Percentiles rank a stretch among this genome's conserved stretches.
phyloP scores from a whole-genome alignment of 2,888 invertebrate genomes.

The Brachypalpus laphriformis region DNA sequence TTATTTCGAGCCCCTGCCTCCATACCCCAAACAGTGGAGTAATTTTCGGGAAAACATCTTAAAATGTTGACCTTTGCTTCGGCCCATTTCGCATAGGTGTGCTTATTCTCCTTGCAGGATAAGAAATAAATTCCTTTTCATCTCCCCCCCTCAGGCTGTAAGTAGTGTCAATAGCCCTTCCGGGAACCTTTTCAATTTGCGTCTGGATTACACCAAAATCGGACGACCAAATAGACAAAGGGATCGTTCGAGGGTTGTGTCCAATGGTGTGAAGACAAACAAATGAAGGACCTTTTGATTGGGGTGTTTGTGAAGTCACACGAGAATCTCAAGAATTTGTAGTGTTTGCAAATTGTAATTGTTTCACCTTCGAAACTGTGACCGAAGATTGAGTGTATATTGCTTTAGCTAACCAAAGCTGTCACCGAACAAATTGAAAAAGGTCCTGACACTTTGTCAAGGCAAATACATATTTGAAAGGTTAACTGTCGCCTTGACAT shows the following conservation, averaged over 20 bases:
- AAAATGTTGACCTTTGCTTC: conserved; percentile 5
- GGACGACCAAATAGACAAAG: neutral
- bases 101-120: neutral
- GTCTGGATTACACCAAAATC: neutral
- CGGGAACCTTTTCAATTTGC: neutral
- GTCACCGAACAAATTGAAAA: conserved; percentile 6
- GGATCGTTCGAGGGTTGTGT: neutral
- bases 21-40: neutral
- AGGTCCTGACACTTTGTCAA: neutral
- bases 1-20: neutral
- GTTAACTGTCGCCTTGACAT: neutral
- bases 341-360: conserved; percentile 15
- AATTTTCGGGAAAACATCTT: neutral
- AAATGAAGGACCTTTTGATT: conserved; percentile 6
- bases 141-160: neutral
- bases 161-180: conserved; percentile 2
- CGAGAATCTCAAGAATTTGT: neutral
- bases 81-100: conserved; percentile 10
- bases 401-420: neutral
- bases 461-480: neutral
- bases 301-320: conserved; percentile 11
- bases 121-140: neutral
- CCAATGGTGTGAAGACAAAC: neutral
- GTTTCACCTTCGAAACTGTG: neutral
- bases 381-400: conserved; percentile 5